phyloP scores from a whole-genome alignment of 2,113 vertebrate genomes.

The Sylvia atricapilla region DNA sequence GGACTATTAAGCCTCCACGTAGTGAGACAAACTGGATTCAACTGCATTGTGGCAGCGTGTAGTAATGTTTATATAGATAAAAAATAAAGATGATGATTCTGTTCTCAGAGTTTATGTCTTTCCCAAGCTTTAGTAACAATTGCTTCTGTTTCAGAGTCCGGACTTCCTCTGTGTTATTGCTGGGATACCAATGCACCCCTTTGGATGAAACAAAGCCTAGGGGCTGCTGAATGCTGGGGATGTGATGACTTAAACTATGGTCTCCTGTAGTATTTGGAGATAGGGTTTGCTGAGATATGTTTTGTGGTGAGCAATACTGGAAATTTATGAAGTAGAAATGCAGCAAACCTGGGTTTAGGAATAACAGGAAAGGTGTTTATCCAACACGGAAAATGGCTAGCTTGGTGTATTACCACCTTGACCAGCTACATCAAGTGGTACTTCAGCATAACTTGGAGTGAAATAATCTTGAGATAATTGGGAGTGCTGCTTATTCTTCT shows the following conservation, averaged over 20 bases:
- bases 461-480: neutral
- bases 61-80: neutral
- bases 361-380: neutral
- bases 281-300: neutral
- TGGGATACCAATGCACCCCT: neutral
- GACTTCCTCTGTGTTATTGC: accelerated
- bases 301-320: neutral
- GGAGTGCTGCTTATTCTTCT: neutral
- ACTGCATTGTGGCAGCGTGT: neutral
- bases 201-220: neutral
- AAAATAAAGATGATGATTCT: neutral
- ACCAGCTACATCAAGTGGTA: neutral
- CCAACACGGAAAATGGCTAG: neutral
- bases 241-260: neutral
- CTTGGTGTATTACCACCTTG: neutral
- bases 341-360: neutral
- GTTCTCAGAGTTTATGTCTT: neutral
- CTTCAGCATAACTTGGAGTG: neutral
- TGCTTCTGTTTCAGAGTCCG: neutral
- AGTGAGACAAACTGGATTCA: neutral
- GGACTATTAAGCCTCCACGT: neutral
- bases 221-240: neutral
- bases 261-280: neutral
- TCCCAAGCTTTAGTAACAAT: neutral
- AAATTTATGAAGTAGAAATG: neutral